Percentiles rank a stretch among this genome's conserved stretches.
Evolutionary conservation across 2,113 vertebrate species (phyloP).

Genomic region (Vimba vimba): DNA sequence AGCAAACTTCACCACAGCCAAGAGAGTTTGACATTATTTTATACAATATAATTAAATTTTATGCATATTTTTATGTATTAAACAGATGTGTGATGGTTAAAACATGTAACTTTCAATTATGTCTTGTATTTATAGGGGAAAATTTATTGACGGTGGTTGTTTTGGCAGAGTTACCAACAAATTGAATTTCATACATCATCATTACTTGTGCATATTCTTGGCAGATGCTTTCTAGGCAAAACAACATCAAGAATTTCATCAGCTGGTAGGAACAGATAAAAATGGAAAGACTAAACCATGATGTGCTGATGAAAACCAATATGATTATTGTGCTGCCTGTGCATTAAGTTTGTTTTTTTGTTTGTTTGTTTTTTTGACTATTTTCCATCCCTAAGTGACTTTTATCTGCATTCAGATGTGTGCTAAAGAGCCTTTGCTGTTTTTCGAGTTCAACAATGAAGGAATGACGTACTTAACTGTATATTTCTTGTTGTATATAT

Average conservation of each 20-base stretch:
- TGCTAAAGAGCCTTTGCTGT: not conserved
- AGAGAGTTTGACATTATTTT: not conserved
- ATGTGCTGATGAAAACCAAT: conserved; percentile 20
- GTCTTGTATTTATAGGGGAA: not conserved
- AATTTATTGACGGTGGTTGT: not conserved
- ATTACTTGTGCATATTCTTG: conserved; percentile 23
- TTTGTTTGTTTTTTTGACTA: not conserved
- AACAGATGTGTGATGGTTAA: conserved; percentile 1
- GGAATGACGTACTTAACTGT: not conserved
- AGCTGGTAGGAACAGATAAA: conserved; percentile 6
- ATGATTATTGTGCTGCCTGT: conserved; percentile 12
- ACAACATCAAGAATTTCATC: conserved; percentile 28
- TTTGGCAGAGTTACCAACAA: conserved; percentile 4
- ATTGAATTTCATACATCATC: conserved; percentile 24
- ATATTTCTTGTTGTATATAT: not conserved
- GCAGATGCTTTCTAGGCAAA: conserved; percentile 14
- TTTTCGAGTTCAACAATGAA: not conserved
- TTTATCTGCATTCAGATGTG: not conserved
- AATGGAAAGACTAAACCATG: conserved; percentile 24
- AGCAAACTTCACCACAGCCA: not conserved
- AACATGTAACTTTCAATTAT: not conserved
- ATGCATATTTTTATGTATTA: not conserved
- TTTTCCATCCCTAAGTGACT: not conserved
- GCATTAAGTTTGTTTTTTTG: not conserved
- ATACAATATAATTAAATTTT: not conserved